Base-by-base conservation (phyloP, 1,140 invertebrate genomes). In the Anadara kagoshimensis region DNA sequence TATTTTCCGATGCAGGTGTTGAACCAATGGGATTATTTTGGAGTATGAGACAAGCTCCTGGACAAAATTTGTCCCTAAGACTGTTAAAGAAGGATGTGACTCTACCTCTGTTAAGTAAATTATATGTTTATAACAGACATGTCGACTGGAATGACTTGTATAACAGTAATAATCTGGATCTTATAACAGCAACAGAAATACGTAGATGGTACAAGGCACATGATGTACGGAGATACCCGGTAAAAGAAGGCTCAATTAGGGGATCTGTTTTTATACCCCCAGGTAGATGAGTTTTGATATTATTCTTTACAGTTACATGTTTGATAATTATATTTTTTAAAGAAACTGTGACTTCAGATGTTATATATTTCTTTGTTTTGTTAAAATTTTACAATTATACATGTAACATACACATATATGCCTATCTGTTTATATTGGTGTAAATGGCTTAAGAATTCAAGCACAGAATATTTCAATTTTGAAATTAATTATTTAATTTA, bases 11-110 rank as follows among this genome's bases (percentile, higher is more conserved):
- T 58, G 26, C 41, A 78, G 80, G 78, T 47, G 65, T 78, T 24
- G 76, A 82, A 8, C 53, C 75, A 14, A 80, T 80, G 75, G 80
- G 80, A 1, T 64, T 82, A 18, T 69, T 80, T 24, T 80, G 75
- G 72, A 79, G 78, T 47, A 80, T 82, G 80, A 44, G 61, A 29
- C 66, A 54, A 41, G 67, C 57, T 18, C 69, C 75, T 8, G 70
- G 67, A 20, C 41, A 69, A 1, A 57, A 61, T 14, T 18, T 12
- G 16, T 58, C 63, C 14, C 16, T 67, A 41, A 44, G 75, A 44
- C 57, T 80, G 24, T 7, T 57, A 8, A 72, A 78, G 47, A 63
- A 51, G 24, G 73, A 80, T 41, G 66, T 78, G 0, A 73, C 76
- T 11, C 47, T 54, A 63, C 73, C 80, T 5, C 59, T 70, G 20